Percentiles rank a stretch among this genome's conserved stretches.
phyloP scores from a whole-genome alignment of 2,797 vertebrate genomes.

The Alca torda region DNA sequence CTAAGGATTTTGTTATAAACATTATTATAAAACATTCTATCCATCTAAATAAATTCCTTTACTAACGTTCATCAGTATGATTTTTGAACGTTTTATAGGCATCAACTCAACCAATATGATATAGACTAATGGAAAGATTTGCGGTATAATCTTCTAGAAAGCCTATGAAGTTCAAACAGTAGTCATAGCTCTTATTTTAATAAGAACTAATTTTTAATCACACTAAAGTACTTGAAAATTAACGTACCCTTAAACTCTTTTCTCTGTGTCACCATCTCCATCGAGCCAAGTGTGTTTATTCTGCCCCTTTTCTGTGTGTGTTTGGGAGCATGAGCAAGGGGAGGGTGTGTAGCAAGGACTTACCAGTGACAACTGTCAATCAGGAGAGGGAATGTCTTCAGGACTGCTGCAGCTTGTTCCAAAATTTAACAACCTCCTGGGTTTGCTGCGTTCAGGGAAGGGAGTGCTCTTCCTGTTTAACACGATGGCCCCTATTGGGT shows the following conservation, averaged over 20 bases:
- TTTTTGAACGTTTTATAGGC: neutral
- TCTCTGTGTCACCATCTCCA: neutral
- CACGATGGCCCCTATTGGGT: neutral
- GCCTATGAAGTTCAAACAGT: neutral
- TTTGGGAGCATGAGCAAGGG: neutral
- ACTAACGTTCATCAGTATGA: neutral
- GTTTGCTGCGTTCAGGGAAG: neutral
- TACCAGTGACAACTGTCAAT: neutral
- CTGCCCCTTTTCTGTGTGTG: neutral
- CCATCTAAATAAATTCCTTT: neutral
- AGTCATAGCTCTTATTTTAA: neutral
- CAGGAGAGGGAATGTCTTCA: neutral
- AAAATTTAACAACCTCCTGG: neutral
- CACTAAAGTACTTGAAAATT: constrained; percentile 23
- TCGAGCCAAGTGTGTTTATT: neutral
- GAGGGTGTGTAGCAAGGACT: neutral
- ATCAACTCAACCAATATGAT: neutral
- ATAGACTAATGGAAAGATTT: neutral
- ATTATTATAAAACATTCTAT: neutral
- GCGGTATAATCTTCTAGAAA: neutral
- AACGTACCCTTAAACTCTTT: neutral
- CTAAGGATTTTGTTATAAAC: neutral
- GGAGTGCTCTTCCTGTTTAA: neutral
- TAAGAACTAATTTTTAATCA: constrained; percentile 28
- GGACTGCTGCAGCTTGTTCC: neutral